Evolutionary conservation across 2,888 invertebrate genomes (phyloP), one percentile per base, ranked within the genome.

Genomic region (Stenichneumon culpator): DNA sequence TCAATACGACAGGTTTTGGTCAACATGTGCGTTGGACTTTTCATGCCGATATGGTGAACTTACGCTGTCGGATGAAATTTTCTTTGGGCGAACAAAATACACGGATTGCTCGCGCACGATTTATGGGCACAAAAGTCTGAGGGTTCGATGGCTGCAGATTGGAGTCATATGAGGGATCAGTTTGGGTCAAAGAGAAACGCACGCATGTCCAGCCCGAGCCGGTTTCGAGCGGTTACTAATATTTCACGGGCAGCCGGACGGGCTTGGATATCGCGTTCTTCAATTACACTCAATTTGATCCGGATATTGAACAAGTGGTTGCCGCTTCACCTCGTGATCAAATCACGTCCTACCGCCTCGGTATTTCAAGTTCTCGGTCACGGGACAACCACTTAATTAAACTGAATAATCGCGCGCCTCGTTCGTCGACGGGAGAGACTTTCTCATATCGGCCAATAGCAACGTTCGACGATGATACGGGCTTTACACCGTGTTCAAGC

Each of bases 221-320:
- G 22, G 79, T 79, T 83, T 69, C 44, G 69, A 74, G 60, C 74
- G 52, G 74, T 84, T 75, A 79, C 75, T 79, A 75, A 85, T 70
- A 70, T 80, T 70, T 70, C 70, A 77, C 47, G 65, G 57, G 68
- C 74, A 57, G 60, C 54, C 32, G 36, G 63, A 32, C 77, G 57
- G 67, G 54, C 36, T 47, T 32, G 73, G 47, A 70, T 47, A 65
- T 69, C 77, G 68, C 75, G 67, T 69, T 86, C 85, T 86, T 86
- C 86, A 86, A 86, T 88, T 87, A 86, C 77, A 82, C 79, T 84
- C 87, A 89, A 89, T 88, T 89, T 82, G 69, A 74, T 81, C 85
- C 86, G 88, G 87, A 88, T 89, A 88, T 89, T 86, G 86, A 84
- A 89, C 89, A 89, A 90, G 89, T 89, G 89, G 87, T 36, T 84